Evolutionary conservation across 2,113 vertebrate species (phyloP), one percentile per base, ranked within the genome.

Genomic region (Athene cunicularia): DNA sequence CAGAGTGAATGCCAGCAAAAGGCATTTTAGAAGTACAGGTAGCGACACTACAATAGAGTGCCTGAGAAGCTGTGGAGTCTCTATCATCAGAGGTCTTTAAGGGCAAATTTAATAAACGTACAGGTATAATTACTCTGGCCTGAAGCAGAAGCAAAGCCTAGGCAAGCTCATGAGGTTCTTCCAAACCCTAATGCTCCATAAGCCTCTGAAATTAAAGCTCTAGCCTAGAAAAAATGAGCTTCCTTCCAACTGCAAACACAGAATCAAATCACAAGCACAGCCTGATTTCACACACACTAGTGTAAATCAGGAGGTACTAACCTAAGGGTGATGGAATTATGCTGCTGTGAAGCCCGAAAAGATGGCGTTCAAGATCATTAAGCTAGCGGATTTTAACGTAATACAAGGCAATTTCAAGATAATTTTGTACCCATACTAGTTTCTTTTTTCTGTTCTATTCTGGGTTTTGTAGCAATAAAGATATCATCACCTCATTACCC

Each of bases 21-120:
- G 64, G 9, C 26, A 32, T 39, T 72, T 67, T 39, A 84, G 53
- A 33, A 66, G 35, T 55, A 15, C 37, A 81, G 35, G 27, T 3
- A 43, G 28, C 0, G 1, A 24, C 7, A 73, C 11, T 8, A 8
- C 9, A 73, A n/a, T 3, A 53, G 26, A 6, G 28, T 20, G 9
- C 9, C 53, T 22, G 39, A 83, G 58, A 83, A 5, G 7, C 8
- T 68, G 43, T 28, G 33, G 17, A 33, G 8, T 64, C 19, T 39
- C 24, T 59, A 66, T 16, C 14, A 35, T 45, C 27, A 60, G 30
- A 90, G 15, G 2, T 56, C n/a, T 73, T 80, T 77, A 84, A 27
- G 35, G 77, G 52, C 6, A 81, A 62, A 70, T 77, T 52, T 74
- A 43, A 68, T 60, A 62, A 74, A 73, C 27, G 10, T 30, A 37